These are phyloP conservation scores for Pogonus chalceus DNA, from an alignment of 1,140 invertebrate genomes.

Conservation along the genomic window DNA sequence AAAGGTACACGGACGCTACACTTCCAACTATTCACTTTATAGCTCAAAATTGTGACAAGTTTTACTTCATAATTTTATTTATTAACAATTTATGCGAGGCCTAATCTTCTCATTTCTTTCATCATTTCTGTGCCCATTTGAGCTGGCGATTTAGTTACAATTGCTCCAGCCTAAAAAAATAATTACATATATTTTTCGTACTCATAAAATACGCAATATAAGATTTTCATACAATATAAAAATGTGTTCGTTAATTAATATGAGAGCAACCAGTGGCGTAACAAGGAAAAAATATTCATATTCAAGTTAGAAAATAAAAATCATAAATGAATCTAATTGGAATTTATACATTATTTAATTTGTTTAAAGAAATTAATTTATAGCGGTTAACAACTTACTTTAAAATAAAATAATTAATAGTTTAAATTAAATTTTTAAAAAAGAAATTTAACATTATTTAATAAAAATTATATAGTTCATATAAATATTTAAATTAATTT, in stretches of 20 bases:
- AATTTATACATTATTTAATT: too few species aligned
- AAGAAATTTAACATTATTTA: too few species aligned
- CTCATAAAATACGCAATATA: neutral
- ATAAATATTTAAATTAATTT: too few species aligned
- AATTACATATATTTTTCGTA: conserved; percentile 12
- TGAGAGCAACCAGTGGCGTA: neutral
- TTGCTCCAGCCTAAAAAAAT: conserved; percentile 66
- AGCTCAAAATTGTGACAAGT: too few species aligned
- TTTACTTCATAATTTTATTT: conserved; percentile 1
- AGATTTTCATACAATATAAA: neutral
- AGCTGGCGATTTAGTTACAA: conserved; percentile 91
- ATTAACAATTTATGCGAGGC: conserved; percentile 41
- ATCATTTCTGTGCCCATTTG: conserved; percentile 87
- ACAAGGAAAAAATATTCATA: neutral
- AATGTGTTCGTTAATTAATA: neutral
- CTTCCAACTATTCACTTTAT: too few species aligned
- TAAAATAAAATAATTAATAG: too few species aligned
- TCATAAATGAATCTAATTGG: neutral
- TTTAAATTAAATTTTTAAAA: too few species aligned
- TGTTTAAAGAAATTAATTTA: too few species aligned
- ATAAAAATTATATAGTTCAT: too few species aligned
- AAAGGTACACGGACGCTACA: too few species aligned
- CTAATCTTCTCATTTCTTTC: conserved; percentile 76
- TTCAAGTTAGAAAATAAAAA: neutral
- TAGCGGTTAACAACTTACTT: too few species aligned